Base-by-base conservation (phyloP, 1,140 invertebrate species). In the Oncopeltus fasciatus region DNA sequence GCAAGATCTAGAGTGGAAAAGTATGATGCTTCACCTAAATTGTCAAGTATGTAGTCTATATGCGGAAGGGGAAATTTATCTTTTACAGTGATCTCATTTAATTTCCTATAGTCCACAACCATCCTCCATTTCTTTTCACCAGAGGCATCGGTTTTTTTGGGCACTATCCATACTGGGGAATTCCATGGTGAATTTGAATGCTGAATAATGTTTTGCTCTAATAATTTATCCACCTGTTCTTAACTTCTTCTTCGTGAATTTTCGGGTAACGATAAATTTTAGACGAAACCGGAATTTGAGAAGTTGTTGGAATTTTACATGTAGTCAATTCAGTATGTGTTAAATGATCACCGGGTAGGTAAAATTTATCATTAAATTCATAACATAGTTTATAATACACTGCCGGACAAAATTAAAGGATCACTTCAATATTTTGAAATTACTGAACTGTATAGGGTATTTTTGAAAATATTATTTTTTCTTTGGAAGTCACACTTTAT, bases 221-320 rank as follows among this genome's bases (percentile, higher is more conserved):
- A 26, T 59, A 68, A 57, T 38, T 67, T 44, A 12, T 64, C 64
- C 67, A 65, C 68, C 70, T 74, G 70, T 21, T 59, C 66, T 8
- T 71, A n/a, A n/a, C n/a, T n/a, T n/a, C n/a, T n/a, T n/a, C n/a
- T n/a, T n/a, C n/a, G n/a, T n/a, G n/a, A n/a, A n/a, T n/a, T 11
- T n/a, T n/a, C n/a, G n/a, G n/a, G n/a, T n/a, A n/a, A n/a, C n/a
- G n/a, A n/a, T n/a, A n/a, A n/a, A n/a, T n/a, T n/a, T 20, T 31
- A 53, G 2, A 69, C 4, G 2, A 62, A 62, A 38, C 16, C 0
- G 57, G 12, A 14, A 31, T 60, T 53, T 57, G 69, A 18, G 61
- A 61, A 12, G 58, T 62, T 20, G 38, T 26, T 8, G 46, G 46
- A 9, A 38, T 38, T 38, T 38, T 5, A 38, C 16, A 16, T 38